Base-by-base conservation (phyloP, 1,140 invertebrate genomes). In the Manduca sexta region DNA sequence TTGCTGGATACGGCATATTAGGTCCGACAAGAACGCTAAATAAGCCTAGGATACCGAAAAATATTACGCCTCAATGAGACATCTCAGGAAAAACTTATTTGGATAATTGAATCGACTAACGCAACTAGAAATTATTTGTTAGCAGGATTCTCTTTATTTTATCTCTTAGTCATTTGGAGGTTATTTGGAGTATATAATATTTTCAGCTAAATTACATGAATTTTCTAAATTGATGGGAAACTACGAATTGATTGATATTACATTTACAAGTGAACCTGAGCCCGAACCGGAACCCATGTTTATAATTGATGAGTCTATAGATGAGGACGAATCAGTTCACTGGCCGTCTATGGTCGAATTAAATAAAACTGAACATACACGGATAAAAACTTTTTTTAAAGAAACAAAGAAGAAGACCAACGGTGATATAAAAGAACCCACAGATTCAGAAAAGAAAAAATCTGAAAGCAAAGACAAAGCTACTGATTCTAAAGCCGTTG, bases 201-300 rank as follows among this genome's bases (percentile, higher is more conserved):
- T 77, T 64, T 68, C 76, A 50, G 72, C 69, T 3, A 77, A 74
- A 54, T 50, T 75, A 45, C 51, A 70, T 17, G 72, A 80, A 51
- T 67, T 80, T 26, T 68, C 64, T 5, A 56, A 74, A 54, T 57
- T 75, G 11, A 74, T 75, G 66, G 60, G 49, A 53, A 60, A 74
- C 45, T 75, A 70, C 50, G 58, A 75, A 38, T 42, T 77, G 4
- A 13, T 75, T 17, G 69, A 77, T 38, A 60, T 71, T 12, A 54
- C 48, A 13, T 55, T 57, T 40, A 45, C 50, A 42, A 39, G 30
- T 18, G 55, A 60, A 6, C 7, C 41, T 16, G 50, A 52, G 7
- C 48, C 33, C 35, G 52, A 60, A 21, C n/a, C 40, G 12, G 29
- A 13, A 14, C n/a, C 1, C 6, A 11, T 15, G 6, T 41, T 46